Evolutionary conservation across 2,888 invertebrate species (phyloP).

Genomic region (Onthophagus sagittarius): DNA sequence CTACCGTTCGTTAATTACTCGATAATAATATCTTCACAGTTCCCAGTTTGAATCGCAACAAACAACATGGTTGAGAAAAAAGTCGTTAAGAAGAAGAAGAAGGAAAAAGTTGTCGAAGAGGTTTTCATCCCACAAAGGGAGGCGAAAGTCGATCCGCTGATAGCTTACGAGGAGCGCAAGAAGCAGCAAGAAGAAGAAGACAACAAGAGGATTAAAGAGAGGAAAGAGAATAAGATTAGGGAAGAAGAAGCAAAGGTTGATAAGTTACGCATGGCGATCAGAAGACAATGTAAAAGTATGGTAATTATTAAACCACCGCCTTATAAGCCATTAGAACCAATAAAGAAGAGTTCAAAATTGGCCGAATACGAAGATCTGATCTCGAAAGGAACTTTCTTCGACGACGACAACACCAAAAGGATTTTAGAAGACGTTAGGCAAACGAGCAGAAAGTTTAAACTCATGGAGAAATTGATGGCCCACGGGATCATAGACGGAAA

Average conservation of each 20-base stretch:
- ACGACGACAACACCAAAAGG: slow-evolving; percentile 43
- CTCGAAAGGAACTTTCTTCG: slow-evolving; percentile 45
- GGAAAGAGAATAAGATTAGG: slow-evolving; percentile 39
- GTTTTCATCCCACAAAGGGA: slow-evolving; percentile 33
- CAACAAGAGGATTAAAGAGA: slow-evolving; percentile 41
- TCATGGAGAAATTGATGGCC: slow-evolving; percentile 19
- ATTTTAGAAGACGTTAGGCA: slow-evolving; percentile 43
- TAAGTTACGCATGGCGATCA: slow-evolving; percentile 39
- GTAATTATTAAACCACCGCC: slow-evolving; percentile 41
- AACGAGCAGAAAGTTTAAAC: slow-evolving; percentile 20
- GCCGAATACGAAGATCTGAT: slow-evolving; percentile 44
- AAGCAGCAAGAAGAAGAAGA: slow-evolving; percentile 42
- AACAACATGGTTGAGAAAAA: slow-evolving; percentile 24
- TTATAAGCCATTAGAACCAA: slow-evolving; percentile 43
- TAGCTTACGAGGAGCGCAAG: slow-evolving; percentile 28
- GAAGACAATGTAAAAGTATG: slow-evolving; percentile 41
- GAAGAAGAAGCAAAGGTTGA: slow-evolving; percentile 44
- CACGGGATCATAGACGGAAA: slow-evolving; percentile 14
- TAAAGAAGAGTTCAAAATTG: slow-evolving; percentile 44
- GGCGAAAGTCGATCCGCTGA: slow-evolving; percentile 35
- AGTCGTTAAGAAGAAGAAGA: slow-evolving; percentile 32
- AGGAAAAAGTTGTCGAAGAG: slow-evolving; percentile 32
- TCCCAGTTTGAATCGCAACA: background rate
- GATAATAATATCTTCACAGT: background rate
- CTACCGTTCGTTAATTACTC: slow-evolving; percentile 14